Conservation (phyloP, 2,797 vertebrate species). For the Cyclopterus lumpus region DNA sequence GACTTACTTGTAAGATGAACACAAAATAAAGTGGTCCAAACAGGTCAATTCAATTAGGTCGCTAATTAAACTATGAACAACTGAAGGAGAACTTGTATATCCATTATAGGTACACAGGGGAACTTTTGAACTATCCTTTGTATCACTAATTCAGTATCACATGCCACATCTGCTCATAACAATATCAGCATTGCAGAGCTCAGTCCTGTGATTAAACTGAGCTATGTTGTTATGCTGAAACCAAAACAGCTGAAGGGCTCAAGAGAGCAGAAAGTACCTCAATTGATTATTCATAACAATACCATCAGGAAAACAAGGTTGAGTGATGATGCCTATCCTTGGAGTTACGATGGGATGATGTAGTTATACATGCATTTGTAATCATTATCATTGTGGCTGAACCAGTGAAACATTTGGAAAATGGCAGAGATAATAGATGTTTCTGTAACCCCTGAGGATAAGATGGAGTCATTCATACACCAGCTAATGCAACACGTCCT, state of each 20-base stretch:
- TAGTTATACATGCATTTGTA: constrained; percentile 19
- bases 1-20: neutral
- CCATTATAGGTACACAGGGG: neutral
- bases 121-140: constrained; percentile 28
- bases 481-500: constrained; percentile 50
- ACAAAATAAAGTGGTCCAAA: neutral
- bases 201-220: constrained; percentile 32
- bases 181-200: constrained; percentile 21
- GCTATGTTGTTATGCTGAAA: constrained; percentile 19
- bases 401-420: constrained; percentile 38
- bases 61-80: neutral
- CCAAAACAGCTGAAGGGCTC: constrained; percentile 51
- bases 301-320: constrained; percentile 45
- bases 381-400: constrained; percentile 37
- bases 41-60: neutral
- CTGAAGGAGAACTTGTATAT: neutral
- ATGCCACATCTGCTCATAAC: constrained; percentile 32
- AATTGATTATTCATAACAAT: constrained; percentile 59
- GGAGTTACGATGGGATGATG: constrained; percentile 27
- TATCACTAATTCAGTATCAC: constrained; percentile 25
- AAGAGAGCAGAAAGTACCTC: constrained; percentile 42
- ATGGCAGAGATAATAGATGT: constrained; percentile 55
- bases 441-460: constrained; percentile 53
- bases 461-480: constrained; percentile 34
- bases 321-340: constrained; percentile 28